Evolutionary conservation across 2,888 invertebrate genomes (phyloP).

Genomic region (Hirtodrosophila duncani): DNA sequence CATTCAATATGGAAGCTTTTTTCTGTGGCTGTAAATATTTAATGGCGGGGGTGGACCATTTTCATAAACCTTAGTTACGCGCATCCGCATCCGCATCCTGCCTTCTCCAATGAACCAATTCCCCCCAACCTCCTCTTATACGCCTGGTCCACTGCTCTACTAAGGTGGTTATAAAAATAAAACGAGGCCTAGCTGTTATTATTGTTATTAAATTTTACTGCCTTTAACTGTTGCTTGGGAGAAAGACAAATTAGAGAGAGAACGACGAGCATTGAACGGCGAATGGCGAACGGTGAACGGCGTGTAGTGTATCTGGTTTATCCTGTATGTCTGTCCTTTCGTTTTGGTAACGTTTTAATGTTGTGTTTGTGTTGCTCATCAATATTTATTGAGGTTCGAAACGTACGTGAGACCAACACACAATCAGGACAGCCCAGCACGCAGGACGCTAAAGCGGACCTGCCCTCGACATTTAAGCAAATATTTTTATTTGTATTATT

Average conservation of each 20-base stretch:
- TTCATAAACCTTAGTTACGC: conserved; percentile 41
- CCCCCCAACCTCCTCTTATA: not conserved
- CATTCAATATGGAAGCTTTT: conserved; percentile 47
- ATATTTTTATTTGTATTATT: conserved; percentile 47
- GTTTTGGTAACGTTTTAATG: conserved; percentile 62
- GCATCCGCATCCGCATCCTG: conserved; percentile 12
- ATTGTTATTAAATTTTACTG: conserved; percentile 72
- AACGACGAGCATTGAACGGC: no score
- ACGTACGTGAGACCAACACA: conserved; percentile 65
- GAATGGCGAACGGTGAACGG: conserved; percentile 8
- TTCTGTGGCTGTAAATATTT: conserved; percentile 64
- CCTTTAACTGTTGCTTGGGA: conserved; percentile 63
- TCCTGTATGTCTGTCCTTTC: conserved; percentile 12
- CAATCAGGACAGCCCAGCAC: conserved; percentile 39
- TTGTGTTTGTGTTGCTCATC: conserved; percentile 70
- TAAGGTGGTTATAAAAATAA: conserved; percentile 49
- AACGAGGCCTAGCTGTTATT: conserved; percentile 55
- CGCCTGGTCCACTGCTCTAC: not conserved
- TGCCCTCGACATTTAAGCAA: conserved; percentile 26
- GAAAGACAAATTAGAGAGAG: conserved; percentile 51
- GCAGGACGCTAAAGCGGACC: not conserved
- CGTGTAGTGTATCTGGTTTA: not conserved
- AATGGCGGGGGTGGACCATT: conserved; percentile 48
- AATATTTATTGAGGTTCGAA: conserved; percentile 72
- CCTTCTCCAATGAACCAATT: conserved; percentile 8